Evolutionary conservation across 2,113 vertebrate species (phyloP), one percentile per base, ranked within the genome.

Genomic region (Guaruba guarouba): DNA sequence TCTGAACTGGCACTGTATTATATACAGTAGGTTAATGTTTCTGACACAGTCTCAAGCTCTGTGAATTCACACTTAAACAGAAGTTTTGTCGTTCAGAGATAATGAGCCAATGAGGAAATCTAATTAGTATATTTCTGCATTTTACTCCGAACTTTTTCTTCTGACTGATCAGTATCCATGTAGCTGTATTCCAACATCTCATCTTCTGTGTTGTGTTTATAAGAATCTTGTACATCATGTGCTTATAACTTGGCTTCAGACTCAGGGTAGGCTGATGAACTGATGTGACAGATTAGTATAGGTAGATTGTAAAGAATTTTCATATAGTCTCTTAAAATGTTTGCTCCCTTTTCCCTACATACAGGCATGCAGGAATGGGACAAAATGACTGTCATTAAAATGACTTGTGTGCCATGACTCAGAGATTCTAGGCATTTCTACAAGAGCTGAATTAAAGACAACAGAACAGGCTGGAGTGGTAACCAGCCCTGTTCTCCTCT

Each of bases 261-360:
- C 17, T 77, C 0, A 0, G 18, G 3, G 5, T 63, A 55, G 49
- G 22, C 62, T 79, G 44, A n/a, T 67, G 37, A 82, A n/a, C 13
- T 66, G 6, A 55, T 78, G 39, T 48, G 44, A 71, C 63, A 76
- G 41, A 67, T 75, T 44, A 55, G 8, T 66, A 25, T 39, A 37
- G 3, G 2, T 81, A 79, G 52, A n/a, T 84, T 48, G 35, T 41
- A 49, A 76, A 49, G 44, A 62, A n/a, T 85, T 79, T 92, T 84
- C 20, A 44, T 73, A 19, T 12, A 62, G 52, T 48, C 27, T 20
- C 37, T 88, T 91, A 44, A 69, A 85, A 73, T 15, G 7, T 85
- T 94, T 69, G 4, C 23, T 91, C 17, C 67, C 12, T 46, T 91
- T 80, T 77, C 16, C 19, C 17, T 82, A 43, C 0, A 4, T 64